phyloP scores from a whole-genome alignment of 2,888 invertebrate species.

The Omphaloscelis lunosa region DNA sequence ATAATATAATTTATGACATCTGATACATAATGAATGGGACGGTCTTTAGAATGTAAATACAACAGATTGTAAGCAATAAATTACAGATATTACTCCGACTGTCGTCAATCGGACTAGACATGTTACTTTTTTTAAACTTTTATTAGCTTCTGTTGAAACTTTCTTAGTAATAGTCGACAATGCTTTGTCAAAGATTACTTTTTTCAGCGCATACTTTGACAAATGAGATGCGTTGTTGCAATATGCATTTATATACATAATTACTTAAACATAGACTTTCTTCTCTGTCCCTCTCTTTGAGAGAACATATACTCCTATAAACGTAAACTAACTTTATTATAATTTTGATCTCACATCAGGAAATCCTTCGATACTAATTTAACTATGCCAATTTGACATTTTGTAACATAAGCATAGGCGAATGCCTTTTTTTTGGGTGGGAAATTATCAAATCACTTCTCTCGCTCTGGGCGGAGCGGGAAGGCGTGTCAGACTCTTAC shows the following conservation, averaged over 20 bases:
- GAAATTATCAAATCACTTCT: too few relatives aligned
- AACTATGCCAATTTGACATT: neutral
- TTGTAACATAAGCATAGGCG: neutral
- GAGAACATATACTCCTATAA: neutral
- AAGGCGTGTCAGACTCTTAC: too few relatives aligned
- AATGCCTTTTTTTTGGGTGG: too few relatives aligned
- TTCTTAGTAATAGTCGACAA: neutral
- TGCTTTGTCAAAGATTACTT: neutral
- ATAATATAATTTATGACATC: constrained; percentile 26
- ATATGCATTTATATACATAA: neutral
- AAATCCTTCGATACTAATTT: neutral
- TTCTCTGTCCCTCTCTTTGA: neutral
- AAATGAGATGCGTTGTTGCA: neutral
- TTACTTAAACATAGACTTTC: neutral
- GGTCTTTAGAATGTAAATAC: constrained; percentile 16
- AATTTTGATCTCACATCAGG: neutral
- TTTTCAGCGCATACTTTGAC: neutral
- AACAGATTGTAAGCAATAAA: constrained; percentile 17
- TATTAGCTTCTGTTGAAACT: constrained; percentile 12
- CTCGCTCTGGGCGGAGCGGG: too few relatives aligned
- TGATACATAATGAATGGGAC: constrained; percentile 40
- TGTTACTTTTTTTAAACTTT: constrained; percentile 13
- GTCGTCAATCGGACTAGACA: constrained; percentile 29
- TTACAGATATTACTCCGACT: constrained; percentile 12
- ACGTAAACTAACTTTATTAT: neutral